Base-by-base conservation (phyloP, 2,113 vertebrate genomes). In the Gorsachius goisagi region DNA sequence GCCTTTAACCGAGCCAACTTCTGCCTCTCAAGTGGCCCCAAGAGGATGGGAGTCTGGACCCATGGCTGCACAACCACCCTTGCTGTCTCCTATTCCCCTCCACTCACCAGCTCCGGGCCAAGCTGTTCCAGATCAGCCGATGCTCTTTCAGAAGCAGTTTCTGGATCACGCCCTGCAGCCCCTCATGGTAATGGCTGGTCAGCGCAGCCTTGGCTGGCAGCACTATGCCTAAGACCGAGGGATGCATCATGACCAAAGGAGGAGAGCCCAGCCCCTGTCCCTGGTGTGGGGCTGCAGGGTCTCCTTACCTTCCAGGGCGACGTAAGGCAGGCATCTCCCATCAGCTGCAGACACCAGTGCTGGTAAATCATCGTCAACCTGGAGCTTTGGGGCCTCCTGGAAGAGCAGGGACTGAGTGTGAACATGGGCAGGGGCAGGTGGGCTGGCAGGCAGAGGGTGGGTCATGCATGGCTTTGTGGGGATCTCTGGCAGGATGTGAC, bases 131-230 rank as follows among this genome's bases (percentile, higher is more conserved):
- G 75, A 99, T 96, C 68, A 99, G 97, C 50, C 98, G 98, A 95
- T 99, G 98, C 73, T 99, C 99, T 37, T 94, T 98, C 73, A 99
- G 94, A n/a, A 98, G 96, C 72, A 98, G 97, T 76, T 97, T 98
- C 96, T 99, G 99, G 71, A 99, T 98, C 81, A 99, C 99, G 0
- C 99, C 99, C n/a, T 97, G 94, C 69, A 98, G 96, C 80, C 98
- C 98, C 55, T 96, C 95, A 67, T 99, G 98, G 94, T 98, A 98
- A 47, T 98, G 97, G 95, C 99, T 99, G 35, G 86, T 97, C 53
- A 99, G 96, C 14, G 96, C 95, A 72, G 98, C 97, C 5, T 96
- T 97, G 9, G 97, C 95, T 17, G 99, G 97, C 76, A 98, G 97
- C 82, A 99, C 98, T 44, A 98, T 89, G 53, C 99, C 99, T 99